Base-by-base conservation (phyloP, 2,113 vertebrate species). In the Felis chaus region DNA sequence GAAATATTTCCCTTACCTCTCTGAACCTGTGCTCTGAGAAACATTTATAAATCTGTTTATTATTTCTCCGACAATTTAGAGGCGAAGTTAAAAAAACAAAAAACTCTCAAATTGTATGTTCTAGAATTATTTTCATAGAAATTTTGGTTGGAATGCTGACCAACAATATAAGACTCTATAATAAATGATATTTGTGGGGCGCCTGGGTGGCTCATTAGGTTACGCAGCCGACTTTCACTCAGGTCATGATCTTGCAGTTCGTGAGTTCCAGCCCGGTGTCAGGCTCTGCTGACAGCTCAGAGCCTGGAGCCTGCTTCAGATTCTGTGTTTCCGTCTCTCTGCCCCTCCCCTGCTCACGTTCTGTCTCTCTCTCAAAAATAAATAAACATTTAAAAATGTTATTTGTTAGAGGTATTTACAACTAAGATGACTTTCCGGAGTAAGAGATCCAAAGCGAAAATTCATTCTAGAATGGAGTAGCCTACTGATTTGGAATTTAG, bases 61-160 rank as follows among this genome's bases (percentile, higher is more conserved):
- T 63, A 79, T 73, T 84, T 92, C 16, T 71, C 73, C 88, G 16
- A 89, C 15, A 83, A 36, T 88, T 89, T 65, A 91, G 9, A 65
- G 45, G 45, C 71, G 33, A 61, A 92, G 63, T 31, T 69, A 55
- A 39, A 55, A 55, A 65, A 65, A 57, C 36, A 13, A 0, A 55
- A 78, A 45, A 29, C 12, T 57, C 50, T 48, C 83, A 92, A 94
- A 31, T 8, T 71, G 21, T 82, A 1, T 53, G 21, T 80, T 84
- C 21, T 65, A 79, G 14, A 89, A 84, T 73, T 89, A 68, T 50
- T 95, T 80, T 69, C 48, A 13, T 92, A 84, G 53, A 65, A 69
- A 91, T 76, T 87, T 78, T 87, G 76, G 69, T 94, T 89, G 68
- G 71, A 92, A 73, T 94, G 29, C 71, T 96, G 33, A 31, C 79